Conservation (phyloP, 2,888 invertebrate species). For the Stratiomys singularior region DNA sequence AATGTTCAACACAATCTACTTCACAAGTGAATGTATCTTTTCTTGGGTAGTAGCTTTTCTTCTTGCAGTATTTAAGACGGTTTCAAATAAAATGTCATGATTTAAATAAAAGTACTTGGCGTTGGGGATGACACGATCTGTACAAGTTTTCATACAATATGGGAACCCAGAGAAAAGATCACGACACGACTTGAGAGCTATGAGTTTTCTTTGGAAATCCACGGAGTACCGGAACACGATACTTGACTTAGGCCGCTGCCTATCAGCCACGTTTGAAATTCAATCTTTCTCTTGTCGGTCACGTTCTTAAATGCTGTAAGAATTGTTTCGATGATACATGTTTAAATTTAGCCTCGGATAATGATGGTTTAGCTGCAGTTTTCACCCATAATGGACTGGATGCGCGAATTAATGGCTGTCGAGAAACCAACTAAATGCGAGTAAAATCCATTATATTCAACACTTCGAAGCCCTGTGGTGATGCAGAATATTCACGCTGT, state of each 20-base stretch:
- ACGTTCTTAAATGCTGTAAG: not conserved
- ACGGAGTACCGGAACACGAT: not conserved
- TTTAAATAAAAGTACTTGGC: slow-evolving; percentile 20
- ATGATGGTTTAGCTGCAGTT: too few species aligned
- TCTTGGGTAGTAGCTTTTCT: not conserved
- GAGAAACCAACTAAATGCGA: too few species aligned
- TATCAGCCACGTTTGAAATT: not conserved
- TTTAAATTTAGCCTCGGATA: too few species aligned
- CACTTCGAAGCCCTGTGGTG: too few species aligned
- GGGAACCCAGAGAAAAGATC: slow-evolving; percentile 4
- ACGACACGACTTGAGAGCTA: slow-evolving; percentile 3
- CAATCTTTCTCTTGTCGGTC: slow-evolving; percentile 12
- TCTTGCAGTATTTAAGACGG: too few species aligned
- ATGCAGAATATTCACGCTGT: too few species aligned
- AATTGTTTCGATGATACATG: too few species aligned
- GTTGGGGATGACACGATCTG: slow-evolving; percentile 36
- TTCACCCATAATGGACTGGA: too few species aligned
- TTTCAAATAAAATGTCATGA: slow-evolving; percentile 36
- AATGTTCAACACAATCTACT: too few species aligned
- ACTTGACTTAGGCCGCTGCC: not conserved
- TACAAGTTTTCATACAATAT: slow-evolving; percentile 19
- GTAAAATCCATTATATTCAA: too few species aligned
- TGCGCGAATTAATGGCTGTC: too few species aligned
- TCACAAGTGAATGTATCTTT: not conserved
- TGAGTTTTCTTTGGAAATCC: slow-evolving; percentile 11